Evolutionary conservation across 2,888 invertebrate genomes (phyloP), one percentile per base, ranked within the genome.

Genomic region (Rhopalosiphum nymphaeae): DNA sequence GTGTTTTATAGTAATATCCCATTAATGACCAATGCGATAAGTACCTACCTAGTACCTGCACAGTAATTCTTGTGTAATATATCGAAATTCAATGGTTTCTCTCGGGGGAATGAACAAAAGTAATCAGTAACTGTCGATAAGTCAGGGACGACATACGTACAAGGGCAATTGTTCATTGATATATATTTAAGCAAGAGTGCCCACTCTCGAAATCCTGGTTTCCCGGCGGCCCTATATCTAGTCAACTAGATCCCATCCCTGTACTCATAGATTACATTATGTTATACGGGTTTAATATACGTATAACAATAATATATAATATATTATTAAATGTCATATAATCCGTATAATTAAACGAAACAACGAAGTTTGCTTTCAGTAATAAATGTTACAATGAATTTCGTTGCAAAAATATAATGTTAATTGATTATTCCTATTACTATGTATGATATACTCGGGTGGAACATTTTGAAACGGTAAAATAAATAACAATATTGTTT

Each of bases 71-170:
- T 36, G 78, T 78, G 78, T 78, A 78, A 42, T 78, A 36, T 78
- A 78, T 78, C 36, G 78, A 78, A 78, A 78, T 36, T 36, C 78
- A 36, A 36, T 21, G 78, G 21, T 78, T 78, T 78, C 36, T 78
- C 78, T 78, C 78, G 21, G 78, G 36, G 78, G 36, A 78, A 78
- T 78, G 21, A 78, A 78, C 36, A 78, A 78, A 78, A 78, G 78
- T 78, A 78, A 78, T 78, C 78, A 78, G 78, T 78, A 36, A 78
- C 78, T 78, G 78, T 78, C 78, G 36, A 78, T 78, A 78, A 78
- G 78, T 78, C 36, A 36, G 78, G 21, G 78, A 78, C 78, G 36
- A 78, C 36, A 78, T 78, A 78, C 78, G 36, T 21, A 78, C 78
- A 78, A 78, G 78, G 78, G 36, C 78, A 36, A 42, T 21, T 78